Base-by-base conservation (phyloP, 2,113 vertebrate species). In the Oncorhynchus mykiss region DNA sequence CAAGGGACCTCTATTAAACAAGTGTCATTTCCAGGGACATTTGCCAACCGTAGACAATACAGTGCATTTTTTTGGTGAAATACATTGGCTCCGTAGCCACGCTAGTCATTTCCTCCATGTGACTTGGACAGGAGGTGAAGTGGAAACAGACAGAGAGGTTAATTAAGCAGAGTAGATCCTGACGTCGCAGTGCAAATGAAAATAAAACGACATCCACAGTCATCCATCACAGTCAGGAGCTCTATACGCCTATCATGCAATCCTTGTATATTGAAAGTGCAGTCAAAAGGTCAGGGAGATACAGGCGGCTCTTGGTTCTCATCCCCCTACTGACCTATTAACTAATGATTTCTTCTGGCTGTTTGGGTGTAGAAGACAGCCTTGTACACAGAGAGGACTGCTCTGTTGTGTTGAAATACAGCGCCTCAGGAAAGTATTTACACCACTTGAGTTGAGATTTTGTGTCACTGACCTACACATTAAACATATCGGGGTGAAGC, bases 131-230 rank as follows among this genome's bases (percentile, higher is more conserved):
- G 70, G 81, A 73, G 78, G 75, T 82, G 80, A 81, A 80, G 83
- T 80, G 78, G 82, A 82, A 82, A 82, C 70, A 84, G 77, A 88
- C 83, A 83, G 76, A 83, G 84, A 88, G 88, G 86, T 90, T 92
- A 90, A 92, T 92, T 91, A 91, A 85, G 82, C 76, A 70, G 80
- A 90, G 90, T 90, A 86, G 84, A 87, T 91, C 88, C 82, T 86
- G 79, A 84, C 83, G 86, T 88, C 87, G 73, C 6, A 27, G 80
- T 89, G 91, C 85, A 85, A 88, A 80, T 86, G 75, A 89, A 91
- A 91, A 88, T 87, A 83, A 87, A 89, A 90, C 82, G 82, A 88
- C 88, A 84, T 34, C 34, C 34, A 34, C 34, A 34, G 5, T 34
- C 34, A 88, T 93, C 88, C 86, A 85, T 93, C 91, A 92, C 74